Percentiles rank a stretch among this genome's conserved stretches.
Conservation (phyloP, 2,113 vertebrate genomes). For the Odocoileus hemionus region DNA sequence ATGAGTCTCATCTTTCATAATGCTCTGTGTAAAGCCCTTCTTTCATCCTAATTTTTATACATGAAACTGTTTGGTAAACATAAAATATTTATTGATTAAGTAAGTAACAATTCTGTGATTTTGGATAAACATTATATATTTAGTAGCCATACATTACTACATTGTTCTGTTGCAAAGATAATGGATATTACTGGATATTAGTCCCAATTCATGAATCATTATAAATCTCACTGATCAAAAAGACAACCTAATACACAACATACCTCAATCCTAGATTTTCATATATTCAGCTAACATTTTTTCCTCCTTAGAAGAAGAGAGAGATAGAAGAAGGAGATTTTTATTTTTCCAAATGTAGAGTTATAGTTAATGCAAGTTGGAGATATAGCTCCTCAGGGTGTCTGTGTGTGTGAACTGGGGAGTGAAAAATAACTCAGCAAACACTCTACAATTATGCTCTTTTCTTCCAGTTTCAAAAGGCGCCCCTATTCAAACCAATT, state of each 20-base stretch:
- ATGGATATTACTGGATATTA: background rate
- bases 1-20: background rate
- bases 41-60: background rate
- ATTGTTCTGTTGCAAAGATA: background rate
- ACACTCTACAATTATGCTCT: background rate
- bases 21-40: background rate
- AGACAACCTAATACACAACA: background rate
- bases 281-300: background rate
- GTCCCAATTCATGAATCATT: background rate
- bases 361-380: background rate
- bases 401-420: background rate
- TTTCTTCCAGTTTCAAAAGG: background rate
- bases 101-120: background rate
- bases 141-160: background rate
- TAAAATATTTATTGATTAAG: background rate
- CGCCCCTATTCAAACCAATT: background rate
- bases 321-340: background rate
- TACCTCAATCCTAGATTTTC: background rate
- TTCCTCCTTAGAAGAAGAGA: background rate
- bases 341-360: background rate
- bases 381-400: background rate
- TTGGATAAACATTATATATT: background rate
- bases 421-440: background rate
- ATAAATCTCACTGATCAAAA: background rate
- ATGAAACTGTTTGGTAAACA: background rate